Conservation (phyloP, 2,113 vertebrate genomes). For the Eonycteris spelaea region DNA sequence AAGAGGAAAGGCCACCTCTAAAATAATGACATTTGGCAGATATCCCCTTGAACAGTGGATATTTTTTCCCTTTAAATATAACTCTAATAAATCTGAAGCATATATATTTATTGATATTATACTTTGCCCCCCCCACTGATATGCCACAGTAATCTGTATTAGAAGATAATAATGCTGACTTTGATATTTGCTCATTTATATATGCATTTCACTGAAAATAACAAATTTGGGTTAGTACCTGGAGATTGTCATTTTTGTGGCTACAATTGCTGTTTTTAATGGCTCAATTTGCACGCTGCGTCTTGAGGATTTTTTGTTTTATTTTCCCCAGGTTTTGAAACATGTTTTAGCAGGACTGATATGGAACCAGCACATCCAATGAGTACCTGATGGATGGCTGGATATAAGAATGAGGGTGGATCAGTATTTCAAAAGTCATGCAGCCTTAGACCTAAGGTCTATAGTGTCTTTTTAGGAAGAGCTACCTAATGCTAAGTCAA, state of each 20-base stretch:
- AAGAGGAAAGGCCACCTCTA: neutral
- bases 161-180: neutral
- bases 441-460: too few species aligned
- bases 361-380: neutral
- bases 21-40: neutral
- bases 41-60: neutral
- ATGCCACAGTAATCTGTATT: neutral
- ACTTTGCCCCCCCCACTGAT: neutral
- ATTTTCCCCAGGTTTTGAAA: neutral
- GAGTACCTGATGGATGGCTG: neutral
- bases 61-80: neutral
- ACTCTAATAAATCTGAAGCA: neutral
- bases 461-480: neutral
- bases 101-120: neutral
- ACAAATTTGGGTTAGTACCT: neutral
- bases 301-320: neutral
- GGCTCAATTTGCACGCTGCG: neutral
- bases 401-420: neutral
- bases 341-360: neutral
- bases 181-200: neutral
- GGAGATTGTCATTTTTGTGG: neutral
- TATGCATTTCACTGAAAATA: neutral
- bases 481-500: neutral
- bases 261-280: neutral
- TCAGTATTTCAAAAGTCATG: neutral